Percentiles rank a stretch among this genome's conserved stretches.
Evolutionary conservation across 2,888 invertebrate species (phyloP).

Genomic region (Polia nebulosa): DNA sequence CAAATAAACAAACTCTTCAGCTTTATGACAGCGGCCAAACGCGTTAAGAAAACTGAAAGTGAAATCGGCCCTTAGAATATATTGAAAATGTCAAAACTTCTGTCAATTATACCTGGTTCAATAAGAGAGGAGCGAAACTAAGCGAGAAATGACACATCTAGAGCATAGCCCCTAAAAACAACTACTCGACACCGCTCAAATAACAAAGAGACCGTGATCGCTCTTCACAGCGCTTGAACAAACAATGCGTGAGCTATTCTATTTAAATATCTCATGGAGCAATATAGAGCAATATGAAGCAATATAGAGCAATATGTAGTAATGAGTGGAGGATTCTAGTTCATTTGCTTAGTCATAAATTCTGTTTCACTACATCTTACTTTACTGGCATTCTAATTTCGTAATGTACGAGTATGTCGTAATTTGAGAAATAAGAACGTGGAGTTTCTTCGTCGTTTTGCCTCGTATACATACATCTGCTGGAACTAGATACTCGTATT

Average conservation of each 20-base stretch:
- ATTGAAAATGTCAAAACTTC: neutral
- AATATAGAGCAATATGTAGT: constrained; percentile 17
- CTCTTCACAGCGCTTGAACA: constrained; percentile 31
- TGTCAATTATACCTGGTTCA: neutral
- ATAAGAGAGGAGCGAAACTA: neutral
- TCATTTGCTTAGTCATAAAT: constrained; percentile 34
- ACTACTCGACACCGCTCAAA: constrained; percentile 41
- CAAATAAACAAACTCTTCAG: no score
- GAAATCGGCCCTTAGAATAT: no score
- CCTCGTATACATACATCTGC: no score
- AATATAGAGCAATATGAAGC: constrained; percentile 29
- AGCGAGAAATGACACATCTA: constrained; percentile 24
- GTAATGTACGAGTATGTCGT: neutral
- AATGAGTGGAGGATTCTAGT: constrained; percentile 40
- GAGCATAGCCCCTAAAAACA: constrained; percentile 13
- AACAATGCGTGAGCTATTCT: constrained; percentile 47
- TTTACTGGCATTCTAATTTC: constrained; percentile 22
- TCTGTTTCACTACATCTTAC: constrained; percentile 9
- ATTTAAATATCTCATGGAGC: constrained; percentile 41
- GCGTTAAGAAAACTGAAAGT: no score
- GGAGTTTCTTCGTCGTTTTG: neutral
- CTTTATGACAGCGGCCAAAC: no score
- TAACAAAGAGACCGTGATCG: constrained; percentile 48
- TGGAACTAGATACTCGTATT: no score
- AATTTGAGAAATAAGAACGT: neutral